Percentiles rank a stretch among this genome's conserved stretches.
Evolutionary conservation across 92 coral and sea anemone species (phyloP).

Genomic region (Parazoanthus atlanticus): DNA sequence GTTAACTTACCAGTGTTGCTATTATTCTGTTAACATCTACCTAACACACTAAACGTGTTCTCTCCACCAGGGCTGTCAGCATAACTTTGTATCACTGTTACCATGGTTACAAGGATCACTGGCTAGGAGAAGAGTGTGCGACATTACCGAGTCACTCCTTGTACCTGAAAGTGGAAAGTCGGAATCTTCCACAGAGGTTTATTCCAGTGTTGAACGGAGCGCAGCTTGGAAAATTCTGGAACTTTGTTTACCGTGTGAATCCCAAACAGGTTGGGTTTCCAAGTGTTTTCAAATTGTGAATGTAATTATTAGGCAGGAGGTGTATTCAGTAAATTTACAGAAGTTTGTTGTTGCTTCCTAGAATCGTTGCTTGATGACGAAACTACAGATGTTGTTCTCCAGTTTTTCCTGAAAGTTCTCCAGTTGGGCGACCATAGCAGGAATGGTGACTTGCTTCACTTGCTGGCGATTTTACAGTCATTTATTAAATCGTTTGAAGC

Average conservation of each 20-base stretch:
- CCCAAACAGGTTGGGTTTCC: constrained; percentile 19
- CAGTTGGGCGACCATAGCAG: not conserved
- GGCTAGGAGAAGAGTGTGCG: constrained; percentile 19
- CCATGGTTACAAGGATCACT: constrained; percentile 31
- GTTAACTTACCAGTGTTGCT: not conserved
- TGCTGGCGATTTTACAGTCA: constrained; percentile 16
- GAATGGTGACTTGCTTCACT: not conserved
- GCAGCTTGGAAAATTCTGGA: constrained; percentile 38
- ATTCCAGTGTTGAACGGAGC: constrained; percentile 5
- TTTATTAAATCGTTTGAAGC: constrained; percentile 27
- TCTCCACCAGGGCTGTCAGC: constrained; percentile 37
- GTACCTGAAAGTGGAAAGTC: not conserved
- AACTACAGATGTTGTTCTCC: constrained; percentile 14
- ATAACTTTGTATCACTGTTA: not conserved
- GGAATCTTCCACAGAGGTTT: not conserved
- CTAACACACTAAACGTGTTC: not conserved
- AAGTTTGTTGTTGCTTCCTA: not conserved
- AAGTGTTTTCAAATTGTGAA: not conserved
- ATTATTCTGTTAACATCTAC: no score
- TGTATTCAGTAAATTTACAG: not conserved
- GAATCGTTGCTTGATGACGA: constrained; percentile 20
- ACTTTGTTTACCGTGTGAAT: constrained; percentile 2
- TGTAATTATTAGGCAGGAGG: not conserved
- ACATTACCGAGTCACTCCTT: constrained; percentile 2
- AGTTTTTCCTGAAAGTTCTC: constrained; percentile 12